Base-by-base conservation (phyloP, 2,113 vertebrate genomes). In the Ctenomys sociabilis region DNA sequence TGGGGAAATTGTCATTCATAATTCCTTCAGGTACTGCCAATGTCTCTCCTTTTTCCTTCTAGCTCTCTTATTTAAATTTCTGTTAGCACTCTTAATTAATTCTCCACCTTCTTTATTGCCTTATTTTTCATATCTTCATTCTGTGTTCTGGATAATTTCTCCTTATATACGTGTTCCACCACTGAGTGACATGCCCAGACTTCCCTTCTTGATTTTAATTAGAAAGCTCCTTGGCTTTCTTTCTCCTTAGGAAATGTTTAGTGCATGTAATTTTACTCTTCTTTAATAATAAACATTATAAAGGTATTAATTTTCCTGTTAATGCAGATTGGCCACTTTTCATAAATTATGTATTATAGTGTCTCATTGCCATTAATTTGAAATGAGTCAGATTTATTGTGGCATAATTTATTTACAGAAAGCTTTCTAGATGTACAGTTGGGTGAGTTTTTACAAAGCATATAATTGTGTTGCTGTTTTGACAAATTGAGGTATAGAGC, bases 241-340 rank as follows among this genome's bases (percentile, higher is more conserved):
- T 61, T 77, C 83, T 68, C 64, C 77, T 78, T n/a, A 26, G 14
- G 73, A 82, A 77, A 30, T 72, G 35, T 22, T 61, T 80, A 35
- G 10, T 43, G 14, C 22, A 13, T 40, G 78, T 61, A 61, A 68
- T 93, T 89, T 93, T 84, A 78, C 82, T 63, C 32, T 75, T 87
- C 13, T 89, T 89, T 80, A 54, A 77, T 70, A 78, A 80, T 78
- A 63, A 93, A 93, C 35, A 81, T 12, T 85, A 35, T 90, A 90
- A 72, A 21, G 64, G 43, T 81, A 14, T 85, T 93, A 72, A 86
- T 81, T 86, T 85, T 54, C 24, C 28, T 49, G 17, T 77, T 84
- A 61, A 61, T 93, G 28, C 59, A 88, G 19, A 68, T 61, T 77
- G 70, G 35, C 49, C 35, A 70, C 14, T 24, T 70, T 85, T 81